A percentile compares a stretch with the other conserved stretches of the same genome.
phyloP scores from a whole-genome alignment of 2,888 invertebrate species.

The Cheilosia vernalis region DNA sequence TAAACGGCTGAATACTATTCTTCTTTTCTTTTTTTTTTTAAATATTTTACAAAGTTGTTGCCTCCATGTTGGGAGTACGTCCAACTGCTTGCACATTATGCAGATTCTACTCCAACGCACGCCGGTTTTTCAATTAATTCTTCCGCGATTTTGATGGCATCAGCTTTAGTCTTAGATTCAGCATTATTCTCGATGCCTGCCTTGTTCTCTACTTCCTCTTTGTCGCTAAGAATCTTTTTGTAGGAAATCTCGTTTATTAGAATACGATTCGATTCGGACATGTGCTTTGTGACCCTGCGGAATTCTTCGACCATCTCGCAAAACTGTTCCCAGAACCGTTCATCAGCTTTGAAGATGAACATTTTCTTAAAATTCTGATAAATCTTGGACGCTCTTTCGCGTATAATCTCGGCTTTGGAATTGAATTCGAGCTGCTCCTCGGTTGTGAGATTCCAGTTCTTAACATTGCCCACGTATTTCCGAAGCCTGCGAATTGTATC shows the following conservation, averaged over 20 bases:
- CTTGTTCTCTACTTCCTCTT: constrained; percentile 40
- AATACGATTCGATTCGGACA: constrained; percentile 82
- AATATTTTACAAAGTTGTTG: constrained; percentile 57
- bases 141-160: constrained; percentile 26
- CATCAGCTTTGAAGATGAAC: constrained; percentile 86
- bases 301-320: constrained; percentile 88
- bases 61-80: constrained; percentile 30
- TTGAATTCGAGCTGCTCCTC: constrained; percentile 87
- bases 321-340: constrained; percentile 90
- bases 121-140: constrained; percentile 53
- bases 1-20: constrained; percentile 53
- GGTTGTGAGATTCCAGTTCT: constrained; percentile 88
- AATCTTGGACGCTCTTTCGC: constrained; percentile 87
- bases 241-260: constrained; percentile 79
- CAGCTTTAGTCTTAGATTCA: background rate
- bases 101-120: constrained; percentile 56
- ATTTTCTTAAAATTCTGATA: constrained; percentile 84
- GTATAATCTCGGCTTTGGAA: constrained; percentile 88
- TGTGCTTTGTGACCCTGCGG: constrained; percentile 87
- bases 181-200: background rate
- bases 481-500: constrained; percentile 91
- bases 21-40: constrained; percentile 37
- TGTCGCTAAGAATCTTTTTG: constrained; percentile 77
- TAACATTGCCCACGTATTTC: constrained; percentile 91
- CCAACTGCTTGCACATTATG: constrained; percentile 25